These are phyloP conservation scores for Tapera naevia DNA, from an alignment of 2,797 vertebrate genomes.

Conservation along the genomic window DNA sequence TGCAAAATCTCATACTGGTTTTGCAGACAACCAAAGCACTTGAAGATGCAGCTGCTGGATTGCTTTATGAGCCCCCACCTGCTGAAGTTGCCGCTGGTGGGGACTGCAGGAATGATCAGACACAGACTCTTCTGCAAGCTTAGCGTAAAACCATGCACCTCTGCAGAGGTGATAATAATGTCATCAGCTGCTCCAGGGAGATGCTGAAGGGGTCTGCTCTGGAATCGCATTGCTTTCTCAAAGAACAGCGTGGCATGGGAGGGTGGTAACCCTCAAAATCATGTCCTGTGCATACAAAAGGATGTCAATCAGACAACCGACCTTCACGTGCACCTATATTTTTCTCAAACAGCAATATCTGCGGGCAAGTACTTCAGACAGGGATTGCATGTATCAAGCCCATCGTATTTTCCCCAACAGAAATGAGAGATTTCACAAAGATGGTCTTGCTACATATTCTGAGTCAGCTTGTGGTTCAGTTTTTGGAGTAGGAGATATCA, in stretches of 20 bases:
- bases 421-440: background rate
- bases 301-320: background rate
- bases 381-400: background rate
- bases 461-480: background rate
- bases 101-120: background rate
- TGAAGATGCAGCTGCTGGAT: background rate
- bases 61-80: background rate
- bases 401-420: background rate
- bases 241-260: rapidly evolving
- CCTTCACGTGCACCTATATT: background rate
- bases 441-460: background rate
- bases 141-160: background rate
- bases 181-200: background rate
- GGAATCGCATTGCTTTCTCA: background rate
- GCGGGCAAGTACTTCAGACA: background rate
- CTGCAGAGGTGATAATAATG: background rate
- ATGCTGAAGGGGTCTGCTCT: rapidly evolving
- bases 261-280: background rate
- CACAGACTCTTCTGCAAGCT: background rate
- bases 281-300: background rate
- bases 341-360: background rate
- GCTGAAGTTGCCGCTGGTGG: background rate
- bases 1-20: background rate
- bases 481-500: background rate
- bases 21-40: background rate